Evolutionary conservation across 2,113 vertebrate genomes (phyloP), one percentile per base, ranked within the genome.

Genomic region (Podarcis muralis): DNA sequence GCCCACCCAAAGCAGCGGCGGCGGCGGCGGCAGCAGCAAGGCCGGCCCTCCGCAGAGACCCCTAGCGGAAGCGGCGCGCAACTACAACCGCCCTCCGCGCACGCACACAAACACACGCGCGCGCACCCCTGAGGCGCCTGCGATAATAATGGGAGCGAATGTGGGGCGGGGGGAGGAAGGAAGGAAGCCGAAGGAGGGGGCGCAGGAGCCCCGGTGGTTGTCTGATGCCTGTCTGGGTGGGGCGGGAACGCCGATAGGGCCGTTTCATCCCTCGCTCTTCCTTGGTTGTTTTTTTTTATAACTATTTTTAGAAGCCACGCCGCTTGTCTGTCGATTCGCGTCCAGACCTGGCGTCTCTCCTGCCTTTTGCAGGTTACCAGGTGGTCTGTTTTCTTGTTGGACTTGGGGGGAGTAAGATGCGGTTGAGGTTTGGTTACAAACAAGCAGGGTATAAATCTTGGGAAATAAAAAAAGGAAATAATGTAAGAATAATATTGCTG

Each of bases 31-130:
- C 30, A 57, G n/a, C 88, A 68, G 48, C 48, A 53, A 53, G 59
- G 87, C 80, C 87, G 57, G 11, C 25, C 23, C 85, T 59, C 59
- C 62, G 43, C 62, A 71, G 85, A 72, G 65, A 65, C 80, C 85
- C 85, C 89, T 87, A 90, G 85, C 85, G 89, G 66, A 6, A 23
- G 72, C 65, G 27, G n/a, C 72, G 69, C 23, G 91, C 75, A 71
- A 88, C 62, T 57, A 43, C 86, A 35, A 57, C 71, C 82, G 13
- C 37, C 74, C 30, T 65, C 15, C 37, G 9, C n/a, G 18, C 48
- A 53, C 48, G 48, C 48, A 53, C 48, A 12, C 48, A 53, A 53
- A 53, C 48, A 53, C 48, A 53, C 48, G 11, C 48, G 48, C 48
- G 48, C 48, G 48, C 22, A 76, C 85, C 48, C 71, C 25, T 6